A percentile compares a stretch with the other conserved stretches of the same genome.
Conservation (phyloP, 30 jellyfish, hydroid and myxozoan genomes). For the Phacellophora camtschatica region DNA sequence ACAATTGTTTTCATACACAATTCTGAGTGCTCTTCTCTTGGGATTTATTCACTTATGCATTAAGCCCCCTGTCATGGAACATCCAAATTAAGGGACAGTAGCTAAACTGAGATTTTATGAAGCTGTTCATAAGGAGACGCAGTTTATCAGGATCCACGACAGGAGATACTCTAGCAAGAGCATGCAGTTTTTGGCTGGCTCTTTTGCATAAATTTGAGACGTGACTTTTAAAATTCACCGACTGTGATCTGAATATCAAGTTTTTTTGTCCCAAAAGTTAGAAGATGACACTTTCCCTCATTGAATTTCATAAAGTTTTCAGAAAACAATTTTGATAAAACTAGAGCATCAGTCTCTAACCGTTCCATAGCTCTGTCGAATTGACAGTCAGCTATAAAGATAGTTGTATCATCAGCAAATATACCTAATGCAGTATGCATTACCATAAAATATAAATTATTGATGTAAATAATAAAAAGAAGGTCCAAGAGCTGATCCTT, state of each 20-base stretch:
- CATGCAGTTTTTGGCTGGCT: slow-evolving; percentile 35
- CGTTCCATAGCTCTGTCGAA: not conserved
- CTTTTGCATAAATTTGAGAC: slow-evolving; percentile 12
- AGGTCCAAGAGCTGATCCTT: slow-evolving; percentile 58
- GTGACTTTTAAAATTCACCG: slow-evolving; percentile 23
- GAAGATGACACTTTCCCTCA: not conserved
- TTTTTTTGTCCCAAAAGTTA: not conserved
- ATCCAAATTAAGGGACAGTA: slow-evolving; percentile 50
- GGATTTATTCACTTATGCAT: slow-evolving; percentile 14
- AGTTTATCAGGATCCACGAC: slow-evolving; percentile 19
- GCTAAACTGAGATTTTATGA: slow-evolving; percentile 43
- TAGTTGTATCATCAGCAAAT: not conserved
- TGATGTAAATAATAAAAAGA: slow-evolving; percentile 20
- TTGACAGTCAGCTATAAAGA: not conserved
- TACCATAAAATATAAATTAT: not conserved
- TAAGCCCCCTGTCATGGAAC: slow-evolving; percentile 36
- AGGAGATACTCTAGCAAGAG: slow-evolving; percentile 21
- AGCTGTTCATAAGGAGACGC: not conserved
- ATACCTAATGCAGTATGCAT: slow-evolving; percentile 1
- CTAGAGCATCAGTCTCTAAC: not conserved
- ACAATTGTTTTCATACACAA: too few species aligned
- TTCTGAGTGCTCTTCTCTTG: too few species aligned
- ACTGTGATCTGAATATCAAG: not conserved
- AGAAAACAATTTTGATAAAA: not conserved
- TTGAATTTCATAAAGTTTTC: not conserved